A percentile compares a stretch with the other conserved stretches of the same genome.
Evolutionary conservation across 1,140 invertebrate species (phyloP).

Genomic region (Oryzaephilus surinamensis): DNA sequence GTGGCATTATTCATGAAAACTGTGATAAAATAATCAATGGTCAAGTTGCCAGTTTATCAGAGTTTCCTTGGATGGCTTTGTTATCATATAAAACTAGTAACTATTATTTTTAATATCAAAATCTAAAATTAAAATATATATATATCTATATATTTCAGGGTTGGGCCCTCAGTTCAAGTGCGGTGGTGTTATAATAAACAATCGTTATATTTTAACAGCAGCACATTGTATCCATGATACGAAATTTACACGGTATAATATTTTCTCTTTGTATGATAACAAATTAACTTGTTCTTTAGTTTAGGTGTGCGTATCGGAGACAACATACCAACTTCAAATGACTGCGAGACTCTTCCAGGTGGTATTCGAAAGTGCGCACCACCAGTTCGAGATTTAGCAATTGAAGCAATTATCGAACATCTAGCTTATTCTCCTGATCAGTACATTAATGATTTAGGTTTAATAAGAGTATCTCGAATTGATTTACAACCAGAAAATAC

Average conservation of each 20-base stretch:
- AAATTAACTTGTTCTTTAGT: conserved; percentile 35
- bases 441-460: conserved; percentile 49
- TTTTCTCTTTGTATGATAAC: conserved; percentile 5
- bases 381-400: conserved; percentile 45
- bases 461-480: conserved; percentile 41
- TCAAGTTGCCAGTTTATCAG: conserved; percentile 43
- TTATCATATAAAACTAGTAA: conserved; percentile 42
- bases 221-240: conserved; percentile 53
- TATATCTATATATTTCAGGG: not conserved
- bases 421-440: conserved; percentile 38
- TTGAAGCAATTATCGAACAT: conserved; percentile 45
- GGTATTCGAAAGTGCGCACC: conserved; percentile 45
- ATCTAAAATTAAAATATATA: not conserved
- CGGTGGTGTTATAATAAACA: conserved; percentile 53
- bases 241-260: conserved; percentile 29
- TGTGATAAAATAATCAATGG: conserved; percentile 47
- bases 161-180: conserved; percentile 47
- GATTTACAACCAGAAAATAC: conserved; percentile 30
- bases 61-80: conserved; percentile 58
- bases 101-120: not conserved
- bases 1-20: too few species aligned
- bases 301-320: conserved; percentile 50
- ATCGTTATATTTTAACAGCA: conserved; percentile 56
- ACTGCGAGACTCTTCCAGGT: conserved; percentile 45
- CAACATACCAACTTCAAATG: conserved; percentile 42